These are phyloP conservation scores for Chaenogobius annularis DNA, from an alignment of 2,113 vertebrate species.

Conservation along the genomic window DNA sequence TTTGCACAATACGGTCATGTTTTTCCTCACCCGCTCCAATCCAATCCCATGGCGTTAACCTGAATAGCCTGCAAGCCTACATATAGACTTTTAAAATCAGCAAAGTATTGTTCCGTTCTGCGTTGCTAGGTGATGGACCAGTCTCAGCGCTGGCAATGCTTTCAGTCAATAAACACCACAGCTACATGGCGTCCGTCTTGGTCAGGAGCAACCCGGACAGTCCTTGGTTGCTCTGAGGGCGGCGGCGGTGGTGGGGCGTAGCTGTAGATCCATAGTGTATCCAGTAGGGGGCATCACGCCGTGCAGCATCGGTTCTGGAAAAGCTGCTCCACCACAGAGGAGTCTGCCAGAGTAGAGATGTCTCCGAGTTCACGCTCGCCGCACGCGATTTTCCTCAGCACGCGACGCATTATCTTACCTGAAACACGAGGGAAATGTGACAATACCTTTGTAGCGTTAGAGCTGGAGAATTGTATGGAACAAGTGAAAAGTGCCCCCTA, in stretches of 20 bases:
- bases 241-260: not conserved
- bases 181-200: not conserved
- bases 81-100: not conserved
- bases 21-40: not conserved
- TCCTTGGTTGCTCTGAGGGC: not conserved
- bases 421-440: not conserved
- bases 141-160: not conserved
- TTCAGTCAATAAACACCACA: slow-evolving; percentile 1
- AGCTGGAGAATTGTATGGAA: not conserved
- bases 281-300: slow-evolving; percentile 64
- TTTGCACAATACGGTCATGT: not conserved
- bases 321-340: slow-evolving; percentile 85
- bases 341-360: slow-evolving; percentile 89
- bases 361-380: slow-evolving; percentile 90
- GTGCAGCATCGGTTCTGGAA: slow-evolving; percentile 85
- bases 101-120: not conserved
- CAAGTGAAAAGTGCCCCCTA: no score
- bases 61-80: slow-evolving; percentile 3
- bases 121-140: not conserved
- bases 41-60: not conserved
- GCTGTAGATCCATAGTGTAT: slow-evolving; percentile 11
- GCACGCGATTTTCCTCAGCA: slow-evolving; percentile 91
- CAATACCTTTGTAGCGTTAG: not conserved
- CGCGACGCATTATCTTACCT: slow-evolving; percentile 96
- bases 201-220: not conserved